A percentile compares a stretch with the other conserved stretches of the same genome.
These are phyloP conservation scores for Callyntrura guangdongensis DNA, from an alignment of 2,888 invertebrate species.

Conservation along the genomic window DNA sequence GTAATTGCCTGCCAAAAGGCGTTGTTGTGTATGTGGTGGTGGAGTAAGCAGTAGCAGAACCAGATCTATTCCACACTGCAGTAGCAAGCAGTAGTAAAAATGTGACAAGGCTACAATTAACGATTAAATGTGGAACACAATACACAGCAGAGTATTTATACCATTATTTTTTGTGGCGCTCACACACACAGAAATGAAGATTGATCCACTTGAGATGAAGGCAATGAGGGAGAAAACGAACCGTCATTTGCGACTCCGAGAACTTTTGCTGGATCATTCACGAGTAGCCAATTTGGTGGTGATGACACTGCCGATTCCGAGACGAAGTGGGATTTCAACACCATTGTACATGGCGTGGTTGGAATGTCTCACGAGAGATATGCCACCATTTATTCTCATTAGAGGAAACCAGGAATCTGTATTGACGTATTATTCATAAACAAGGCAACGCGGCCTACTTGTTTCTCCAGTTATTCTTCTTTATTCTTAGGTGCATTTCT, in stretches of 20 bases:
- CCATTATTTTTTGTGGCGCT: conserved; percentile 23
- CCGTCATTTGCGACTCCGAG: conserved; percentile 95
- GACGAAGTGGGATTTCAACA: conserved; percentile 95
- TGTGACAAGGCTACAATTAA: conserved; percentile 29
- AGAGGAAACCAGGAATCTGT: conserved; percentile 96
- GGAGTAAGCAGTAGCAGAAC: too few relatives aligned
- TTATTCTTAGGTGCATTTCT: too few relatives aligned
- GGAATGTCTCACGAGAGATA: conserved; percentile 94
- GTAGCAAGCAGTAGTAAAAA: conserved; percentile 11
- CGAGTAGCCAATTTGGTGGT: conserved; percentile 95
- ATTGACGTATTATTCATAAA: conserved; percentile 94
- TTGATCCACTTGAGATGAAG: conserved; percentile 90
- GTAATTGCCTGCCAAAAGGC: conserved; percentile 19
- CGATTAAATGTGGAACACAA: conserved; percentile 24
- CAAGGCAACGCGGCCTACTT: too few relatives aligned
- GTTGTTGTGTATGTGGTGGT: too few relatives aligned
- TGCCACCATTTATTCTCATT: conserved; percentile 95
- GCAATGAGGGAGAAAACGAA: conserved; percentile 95
- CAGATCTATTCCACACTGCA: too few relatives aligned
- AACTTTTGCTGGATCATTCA: conserved; percentile 93
- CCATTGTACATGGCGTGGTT: conserved; percentile 99
- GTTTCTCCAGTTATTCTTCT: too few relatives aligned
- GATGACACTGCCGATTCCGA: conserved; percentile 98
- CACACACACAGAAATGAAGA: conserved; percentile 82
- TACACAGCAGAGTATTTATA: conserved; percentile 39